phyloP scores from a whole-genome alignment of 2,888 invertebrate genomes.

The Tubulanus polymorphus region DNA sequence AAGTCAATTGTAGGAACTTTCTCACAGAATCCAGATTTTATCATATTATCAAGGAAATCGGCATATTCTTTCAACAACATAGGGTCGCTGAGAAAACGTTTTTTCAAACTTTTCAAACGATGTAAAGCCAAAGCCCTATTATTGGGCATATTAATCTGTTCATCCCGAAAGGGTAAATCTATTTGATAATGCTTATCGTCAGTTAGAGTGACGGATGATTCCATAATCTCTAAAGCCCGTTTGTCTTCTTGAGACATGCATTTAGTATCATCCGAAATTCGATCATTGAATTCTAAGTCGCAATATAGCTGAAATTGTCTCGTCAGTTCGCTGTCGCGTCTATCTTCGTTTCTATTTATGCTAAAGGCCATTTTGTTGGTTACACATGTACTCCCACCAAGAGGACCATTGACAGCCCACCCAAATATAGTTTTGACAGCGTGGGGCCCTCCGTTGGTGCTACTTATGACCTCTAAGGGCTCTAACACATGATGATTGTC shows the following conservation, averaged over 20 bases:
- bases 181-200: conserved; percentile 3
- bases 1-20: background rate
- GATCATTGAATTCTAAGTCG: background rate
- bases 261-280: background rate
- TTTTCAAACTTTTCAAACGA: background rate
- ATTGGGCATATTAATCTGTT: background rate
- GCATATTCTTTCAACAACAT: background rate
- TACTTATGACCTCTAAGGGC: too few relatives aligned
- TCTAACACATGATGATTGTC: too few relatives aligned
- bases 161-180: background rate
- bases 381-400: too few relatives aligned
- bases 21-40: background rate
- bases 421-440: too few relatives aligned
- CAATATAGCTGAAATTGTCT: too few relatives aligned
- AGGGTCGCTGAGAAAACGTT: background rate
- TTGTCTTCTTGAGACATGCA: background rate
- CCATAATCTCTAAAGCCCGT: background rate
- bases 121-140: background rate
- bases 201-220: background rate
- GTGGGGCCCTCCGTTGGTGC: too few relatives aligned
- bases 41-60: conserved; percentile 3
- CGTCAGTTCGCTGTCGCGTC: too few relatives aligned
- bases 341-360: too few relatives aligned
- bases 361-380: too few relatives aligned
- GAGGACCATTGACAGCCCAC: too few relatives aligned